phyloP scores from a whole-genome alignment of 2,888 invertebrate genomes.

The Agriopis aurantiaria region DNA sequence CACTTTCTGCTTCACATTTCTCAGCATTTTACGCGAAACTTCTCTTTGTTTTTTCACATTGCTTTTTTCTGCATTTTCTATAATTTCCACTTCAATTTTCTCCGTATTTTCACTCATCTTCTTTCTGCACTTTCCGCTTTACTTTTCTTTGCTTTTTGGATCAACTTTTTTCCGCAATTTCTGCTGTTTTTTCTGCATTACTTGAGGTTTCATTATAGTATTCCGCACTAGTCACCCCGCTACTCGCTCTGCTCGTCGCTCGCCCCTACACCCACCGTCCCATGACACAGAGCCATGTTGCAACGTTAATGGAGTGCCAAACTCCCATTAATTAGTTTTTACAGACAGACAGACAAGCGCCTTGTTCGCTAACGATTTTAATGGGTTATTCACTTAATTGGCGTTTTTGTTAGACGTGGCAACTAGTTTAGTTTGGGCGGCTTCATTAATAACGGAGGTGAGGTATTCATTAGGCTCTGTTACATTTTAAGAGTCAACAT shows the following conservation, averaged over 20 bases:
- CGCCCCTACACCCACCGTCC: background rate
- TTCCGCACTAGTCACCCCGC: background rate
- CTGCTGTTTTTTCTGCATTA: background rate
- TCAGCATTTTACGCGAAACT: too few species aligned
- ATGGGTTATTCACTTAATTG: slow-evolving; percentile 25
- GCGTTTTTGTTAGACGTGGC: slow-evolving; percentile 19
- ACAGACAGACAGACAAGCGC: slow-evolving; percentile 2
- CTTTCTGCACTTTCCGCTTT: background rate
- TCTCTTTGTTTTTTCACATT: too few species aligned
- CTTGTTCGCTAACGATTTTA: slow-evolving; percentile 17
- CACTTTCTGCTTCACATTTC: too few species aligned
- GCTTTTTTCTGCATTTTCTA: too few species aligned
- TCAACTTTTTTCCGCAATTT: background rate
- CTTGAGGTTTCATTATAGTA: background rate
- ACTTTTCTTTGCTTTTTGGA: background rate
- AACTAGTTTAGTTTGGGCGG: background rate
- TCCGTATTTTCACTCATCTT: background rate
- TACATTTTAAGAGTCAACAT: too few species aligned
- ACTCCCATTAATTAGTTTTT: slow-evolving; percentile 28
- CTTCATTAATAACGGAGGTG: background rate
- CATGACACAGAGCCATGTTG: slow-evolving; percentile 8
- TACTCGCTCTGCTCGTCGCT: slow-evolving; percentile 24
- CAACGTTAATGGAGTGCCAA: slow-evolving; percentile 31
- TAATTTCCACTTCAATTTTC: too few species aligned
- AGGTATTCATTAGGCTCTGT: background rate